phyloP scores from a whole-genome alignment of 2,888 invertebrate species.

The Griposia aprilina region DNA sequence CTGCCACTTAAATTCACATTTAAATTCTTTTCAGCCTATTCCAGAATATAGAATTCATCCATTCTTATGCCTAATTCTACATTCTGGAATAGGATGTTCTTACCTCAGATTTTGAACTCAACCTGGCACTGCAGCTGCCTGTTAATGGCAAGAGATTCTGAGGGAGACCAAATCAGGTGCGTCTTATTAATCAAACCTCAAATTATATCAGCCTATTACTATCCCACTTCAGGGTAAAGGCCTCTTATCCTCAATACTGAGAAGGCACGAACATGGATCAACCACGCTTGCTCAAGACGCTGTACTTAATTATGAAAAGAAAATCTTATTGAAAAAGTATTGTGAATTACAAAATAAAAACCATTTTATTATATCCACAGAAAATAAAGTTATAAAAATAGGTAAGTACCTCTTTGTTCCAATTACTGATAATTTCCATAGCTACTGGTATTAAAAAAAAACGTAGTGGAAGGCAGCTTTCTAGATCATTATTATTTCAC shows the following conservation, averaged over 20 bases:
- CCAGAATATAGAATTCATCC: neutral
- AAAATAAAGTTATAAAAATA: neutral
- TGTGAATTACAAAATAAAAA: too few species aligned
- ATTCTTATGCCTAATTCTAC: too few species aligned
- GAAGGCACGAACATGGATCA: neutral
- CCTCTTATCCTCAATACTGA: neutral
- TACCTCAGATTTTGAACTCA: neutral
- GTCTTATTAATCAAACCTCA: neutral
- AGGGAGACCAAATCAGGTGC: neutral
- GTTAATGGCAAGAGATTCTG: neutral
- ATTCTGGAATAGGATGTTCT: neutral
- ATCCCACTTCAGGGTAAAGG: neutral
- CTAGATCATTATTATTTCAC: conserved; percentile 25
- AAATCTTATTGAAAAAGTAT: neutral
- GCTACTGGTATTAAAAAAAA: neutral
- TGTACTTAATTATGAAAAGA: neutral
- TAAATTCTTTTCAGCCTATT: neutral
- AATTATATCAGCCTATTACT: neutral
- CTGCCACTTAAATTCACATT: neutral
- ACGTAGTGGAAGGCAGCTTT: neutral
- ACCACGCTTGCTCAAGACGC: neutral
- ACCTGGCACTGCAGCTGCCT: too few species aligned
- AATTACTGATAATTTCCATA: neutral
- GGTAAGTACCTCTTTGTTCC: neutral
- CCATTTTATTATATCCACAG: neutral